These are phyloP conservation scores for Mylabris phalerata DNA, from an alignment of 1,140 invertebrate genomes.

Conservation along the genomic window DNA sequence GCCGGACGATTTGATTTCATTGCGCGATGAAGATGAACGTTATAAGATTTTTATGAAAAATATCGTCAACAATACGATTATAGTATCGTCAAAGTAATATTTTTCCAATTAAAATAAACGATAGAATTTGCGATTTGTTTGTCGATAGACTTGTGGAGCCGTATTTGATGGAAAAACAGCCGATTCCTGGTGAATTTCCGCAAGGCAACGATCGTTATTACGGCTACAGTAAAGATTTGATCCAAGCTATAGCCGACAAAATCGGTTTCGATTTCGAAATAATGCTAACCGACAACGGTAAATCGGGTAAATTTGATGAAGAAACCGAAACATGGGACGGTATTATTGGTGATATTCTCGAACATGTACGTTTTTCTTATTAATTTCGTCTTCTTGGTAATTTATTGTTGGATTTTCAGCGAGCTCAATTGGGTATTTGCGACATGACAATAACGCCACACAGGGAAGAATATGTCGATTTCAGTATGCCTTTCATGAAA, in stretches of 20 bases:
- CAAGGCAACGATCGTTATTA: slow-evolving; percentile 58
- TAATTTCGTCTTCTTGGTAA: not conserved
- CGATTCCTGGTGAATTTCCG: slow-evolving; percentile 40
- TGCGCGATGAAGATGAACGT: slow-evolving; percentile 4
- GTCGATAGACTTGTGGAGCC: slow-evolving; percentile 59
- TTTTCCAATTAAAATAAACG: not conserved
- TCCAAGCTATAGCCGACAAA: slow-evolving; percentile 63
- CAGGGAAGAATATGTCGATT: slow-evolving; percentile 75
- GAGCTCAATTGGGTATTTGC: slow-evolving; percentile 84
- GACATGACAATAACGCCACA: slow-evolving; percentile 88
- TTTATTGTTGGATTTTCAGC: slow-evolving; percentile 47
- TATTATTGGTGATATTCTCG: slow-evolving; percentile 72
- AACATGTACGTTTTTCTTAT: slow-evolving; percentile 53
- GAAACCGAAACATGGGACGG: slow-evolving; percentile 74
- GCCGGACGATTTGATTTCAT: slow-evolving; percentile 18
- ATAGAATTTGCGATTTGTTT: slow-evolving; percentile 27
- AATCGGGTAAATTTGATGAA: slow-evolving; percentile 64
- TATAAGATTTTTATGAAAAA: slow-evolving; percentile 2
- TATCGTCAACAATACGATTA: slow-evolving; percentile 9
- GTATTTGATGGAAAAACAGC: slow-evolving; percentile 56
- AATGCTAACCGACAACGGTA: slow-evolving; percentile 56
- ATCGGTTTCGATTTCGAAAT: slow-evolving; percentile 74
- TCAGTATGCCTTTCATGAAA: slow-evolving; percentile 87
- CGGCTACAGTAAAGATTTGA: slow-evolving; percentile 76
- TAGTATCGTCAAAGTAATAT: not conserved